phyloP scores from a whole-genome alignment of 1,140 invertebrate genomes.

The Scaptomyza graminum region DNA sequence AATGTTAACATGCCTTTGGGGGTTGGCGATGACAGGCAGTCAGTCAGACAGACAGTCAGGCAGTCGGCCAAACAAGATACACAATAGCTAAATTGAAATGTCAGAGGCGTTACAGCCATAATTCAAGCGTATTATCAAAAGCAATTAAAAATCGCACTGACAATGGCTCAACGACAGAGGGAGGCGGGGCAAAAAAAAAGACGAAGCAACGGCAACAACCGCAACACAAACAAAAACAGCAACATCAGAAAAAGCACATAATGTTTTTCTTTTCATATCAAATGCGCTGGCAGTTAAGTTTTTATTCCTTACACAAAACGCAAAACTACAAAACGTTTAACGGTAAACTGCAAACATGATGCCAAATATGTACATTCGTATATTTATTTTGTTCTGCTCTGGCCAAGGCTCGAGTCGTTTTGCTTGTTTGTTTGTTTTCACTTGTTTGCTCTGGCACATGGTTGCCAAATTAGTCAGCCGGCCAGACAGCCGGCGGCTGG shows the following conservation, averaged over 20 bases:
- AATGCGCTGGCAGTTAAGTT: conserved; percentile 59
- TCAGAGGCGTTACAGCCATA: conserved; percentile 56
- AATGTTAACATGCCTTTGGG: conserved; percentile 48
- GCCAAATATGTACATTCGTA: conserved; percentile 15
- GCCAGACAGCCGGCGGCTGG: conserved; percentile 32
- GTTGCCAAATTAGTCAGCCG: conserved; percentile 18
- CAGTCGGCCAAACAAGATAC: conserved; percentile 11
- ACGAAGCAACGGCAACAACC: conserved; percentile 12
- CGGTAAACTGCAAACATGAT: conserved; percentile 14
- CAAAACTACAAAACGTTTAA: conserved; percentile 23
- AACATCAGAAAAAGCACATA: conserved; percentile 13
- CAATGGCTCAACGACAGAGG: conserved; percentile 22
- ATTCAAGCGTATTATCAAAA: conserved; percentile 70
- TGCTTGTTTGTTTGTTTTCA: conserved; percentile 48
- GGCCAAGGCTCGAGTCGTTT: conserved; percentile 17
- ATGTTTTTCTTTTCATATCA: conserved; percentile 19
- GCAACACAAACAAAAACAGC: conserved; percentile 44
- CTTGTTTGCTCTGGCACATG: conserved; percentile 36
- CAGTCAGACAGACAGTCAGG: conserved; percentile 5
- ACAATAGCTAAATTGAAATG: conserved; percentile 69
- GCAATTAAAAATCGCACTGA: conserved; percentile 65
- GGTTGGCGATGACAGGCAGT: conserved; percentile 20
- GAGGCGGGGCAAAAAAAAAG: neutral
- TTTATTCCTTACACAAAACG: conserved; percentile 59
- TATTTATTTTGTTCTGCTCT: conserved; percentile 29